Conservation (phyloP, 2,888 invertebrate genomes). For the Pristionchus japonicus region DNA sequence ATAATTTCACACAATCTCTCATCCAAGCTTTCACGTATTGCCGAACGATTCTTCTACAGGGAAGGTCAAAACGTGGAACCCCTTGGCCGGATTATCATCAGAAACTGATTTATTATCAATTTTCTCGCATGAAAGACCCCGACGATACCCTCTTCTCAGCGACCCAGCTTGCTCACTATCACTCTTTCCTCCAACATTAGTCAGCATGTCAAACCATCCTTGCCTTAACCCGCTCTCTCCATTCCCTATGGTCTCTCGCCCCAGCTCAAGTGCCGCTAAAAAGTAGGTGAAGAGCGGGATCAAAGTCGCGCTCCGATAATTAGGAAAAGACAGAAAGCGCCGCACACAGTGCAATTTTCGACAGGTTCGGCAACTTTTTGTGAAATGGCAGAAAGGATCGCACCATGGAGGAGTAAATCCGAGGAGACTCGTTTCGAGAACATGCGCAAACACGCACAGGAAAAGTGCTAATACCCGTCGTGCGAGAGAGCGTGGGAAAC, state of each 20-base stretch:
- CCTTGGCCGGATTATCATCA: no score
- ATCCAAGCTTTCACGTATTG: no score
- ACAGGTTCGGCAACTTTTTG: neutral
- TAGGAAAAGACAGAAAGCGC: constrained; percentile 1
- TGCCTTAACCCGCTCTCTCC: neutral
- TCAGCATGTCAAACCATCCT: neutral
- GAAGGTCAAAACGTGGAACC: no score
- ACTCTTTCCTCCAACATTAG: neutral
- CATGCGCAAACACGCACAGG: neutral
- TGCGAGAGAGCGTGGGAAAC: constrained; percentile 16
- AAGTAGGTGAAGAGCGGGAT: constrained; percentile 43
- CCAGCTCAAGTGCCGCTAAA: constrained; percentile 16
- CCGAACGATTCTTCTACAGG: no score
- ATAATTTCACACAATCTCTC: no score
- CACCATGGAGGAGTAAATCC: neutral
- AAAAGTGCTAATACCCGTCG: constrained; percentile 37
- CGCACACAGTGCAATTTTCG: constrained; percentile 27
- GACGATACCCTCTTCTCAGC: no score
- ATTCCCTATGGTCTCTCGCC: neutral
- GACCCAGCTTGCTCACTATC: constrained; percentile 8
- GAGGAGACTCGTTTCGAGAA: constrained; percentile 30
- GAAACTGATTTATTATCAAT: neutral
- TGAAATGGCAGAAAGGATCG: constrained; percentile 17
- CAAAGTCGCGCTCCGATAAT: constrained; percentile 7
- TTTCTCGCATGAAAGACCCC: neutral